Conservation (phyloP, 2,113 vertebrate genomes). For the Panthera uncia region DNA sequence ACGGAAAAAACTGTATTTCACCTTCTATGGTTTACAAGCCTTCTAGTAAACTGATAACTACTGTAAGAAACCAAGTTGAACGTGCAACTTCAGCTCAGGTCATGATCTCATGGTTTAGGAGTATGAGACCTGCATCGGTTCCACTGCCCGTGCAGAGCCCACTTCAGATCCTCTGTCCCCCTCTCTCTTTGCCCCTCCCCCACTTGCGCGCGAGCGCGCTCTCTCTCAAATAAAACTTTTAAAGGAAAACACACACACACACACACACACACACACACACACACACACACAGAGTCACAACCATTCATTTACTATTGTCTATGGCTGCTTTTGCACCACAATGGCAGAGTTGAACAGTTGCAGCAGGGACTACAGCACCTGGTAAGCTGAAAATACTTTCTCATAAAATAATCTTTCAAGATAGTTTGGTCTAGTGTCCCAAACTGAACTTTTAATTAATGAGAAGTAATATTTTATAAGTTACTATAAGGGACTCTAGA, state of each 20-base stretch:
- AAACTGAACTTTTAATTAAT: background rate
- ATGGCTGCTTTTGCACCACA: background rate
- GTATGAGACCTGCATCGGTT: no score
- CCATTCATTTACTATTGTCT: background rate
- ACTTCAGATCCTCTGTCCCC: no score
- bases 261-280: no score
- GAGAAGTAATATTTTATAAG: background rate
- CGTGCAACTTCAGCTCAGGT: no score
- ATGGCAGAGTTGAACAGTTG: background rate
- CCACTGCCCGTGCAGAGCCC: no score
- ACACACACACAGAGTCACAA: background rate
- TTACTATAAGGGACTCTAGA: background rate
- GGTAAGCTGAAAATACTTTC: background rate
- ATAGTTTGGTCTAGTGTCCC: background rate
- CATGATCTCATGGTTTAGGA: no score
- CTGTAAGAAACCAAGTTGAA: background rate
- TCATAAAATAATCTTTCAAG: constrained; percentile 15
- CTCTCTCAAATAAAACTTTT: no score
- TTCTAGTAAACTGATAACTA: background rate
- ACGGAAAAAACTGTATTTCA: background rate
- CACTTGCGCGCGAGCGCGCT: no score
- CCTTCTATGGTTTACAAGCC: background rate
- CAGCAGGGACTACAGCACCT: background rate
- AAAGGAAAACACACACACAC: no score
- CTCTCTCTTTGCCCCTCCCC: no score